These are phyloP conservation scores for Caenorhabditis macrosperma DNA, from an alignment of 2,888 invertebrate species.

Conservation along the genomic window DNA sequence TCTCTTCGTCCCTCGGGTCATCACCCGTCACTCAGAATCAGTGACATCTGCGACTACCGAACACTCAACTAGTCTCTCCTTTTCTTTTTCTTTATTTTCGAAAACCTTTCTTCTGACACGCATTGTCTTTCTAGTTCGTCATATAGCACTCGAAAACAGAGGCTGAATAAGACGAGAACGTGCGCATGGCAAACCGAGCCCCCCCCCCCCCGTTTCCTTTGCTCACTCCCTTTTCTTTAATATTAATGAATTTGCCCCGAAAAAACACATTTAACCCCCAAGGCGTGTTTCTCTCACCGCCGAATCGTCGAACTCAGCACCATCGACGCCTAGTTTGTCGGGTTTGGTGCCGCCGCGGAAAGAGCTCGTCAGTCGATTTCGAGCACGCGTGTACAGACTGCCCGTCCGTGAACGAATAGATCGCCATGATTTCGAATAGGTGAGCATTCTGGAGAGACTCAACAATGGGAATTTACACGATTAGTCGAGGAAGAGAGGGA, in stretches of 20 bases:
- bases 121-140: background rate
- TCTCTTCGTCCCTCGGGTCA: conserved; percentile 21
- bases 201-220: background rate
- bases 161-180: too few relatives aligned
- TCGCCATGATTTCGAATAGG: conserved; percentile 69
- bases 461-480: conserved; percentile 1
- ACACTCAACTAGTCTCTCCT: background rate
- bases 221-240: conserved; percentile 7
- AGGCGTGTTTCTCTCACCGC: conserved; percentile 36
- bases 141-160: background rate
- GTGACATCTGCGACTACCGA: conserved; percentile 25
- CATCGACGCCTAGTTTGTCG: conserved; percentile 41
- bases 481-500: background rate
- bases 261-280: conserved; percentile 13
- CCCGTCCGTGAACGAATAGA: conserved; percentile 68
- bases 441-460: conserved; percentile 56
- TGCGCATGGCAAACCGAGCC: background rate
- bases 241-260: conserved; percentile 36
- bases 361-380: conserved; percentile 63
- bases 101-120: background rate
- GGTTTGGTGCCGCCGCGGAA: conserved; percentile 61
- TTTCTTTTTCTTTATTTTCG: background rate
- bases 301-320: conserved; percentile 41
- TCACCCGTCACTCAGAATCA: conserved; percentile 31
- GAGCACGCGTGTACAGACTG: conserved; percentile 64